Conservation (phyloP, 1,140 invertebrate species). For the Drosophila ohnishii region DNA sequence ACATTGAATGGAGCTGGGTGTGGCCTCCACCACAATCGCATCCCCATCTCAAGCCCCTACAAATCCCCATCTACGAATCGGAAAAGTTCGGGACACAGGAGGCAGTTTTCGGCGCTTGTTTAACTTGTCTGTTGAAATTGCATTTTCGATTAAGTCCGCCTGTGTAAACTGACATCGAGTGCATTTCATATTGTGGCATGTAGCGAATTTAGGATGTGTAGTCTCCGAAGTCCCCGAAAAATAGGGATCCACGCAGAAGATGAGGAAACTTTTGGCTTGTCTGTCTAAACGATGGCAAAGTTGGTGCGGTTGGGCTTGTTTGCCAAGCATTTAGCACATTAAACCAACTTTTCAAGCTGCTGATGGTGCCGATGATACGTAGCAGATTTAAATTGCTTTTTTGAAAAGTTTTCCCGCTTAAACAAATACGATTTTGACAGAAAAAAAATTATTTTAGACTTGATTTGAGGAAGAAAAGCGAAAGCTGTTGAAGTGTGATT, state of each 20-base stretch:
- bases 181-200: constrained; percentile 65
- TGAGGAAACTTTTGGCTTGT: constrained; percentile 55
- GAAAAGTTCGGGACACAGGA: constrained; percentile 29
- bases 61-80: constrained; percentile 8
- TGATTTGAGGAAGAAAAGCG: neutral
- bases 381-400: constrained; percentile 22
- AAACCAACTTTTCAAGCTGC: constrained; percentile 30
- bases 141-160: constrained; percentile 74
- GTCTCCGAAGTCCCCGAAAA: constrained; percentile 3
- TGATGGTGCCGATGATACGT: constrained; percentile 11
- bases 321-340: constrained; percentile 52
- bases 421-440: constrained; percentile 8
- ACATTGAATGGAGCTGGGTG: constrained; percentile 28
- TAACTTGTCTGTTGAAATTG: constrained; percentile 68
- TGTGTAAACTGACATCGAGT: constrained; percentile 65
- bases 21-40: constrained; percentile 9
- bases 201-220: constrained; percentile 21
- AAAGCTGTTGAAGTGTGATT: neutral
- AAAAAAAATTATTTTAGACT: neutral
- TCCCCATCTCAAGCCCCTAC: neutral
- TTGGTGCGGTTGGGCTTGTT: constrained; percentile 40
- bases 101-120: constrained; percentile 45
- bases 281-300: constrained; percentile 45
- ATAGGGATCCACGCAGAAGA: constrained; percentile 5
- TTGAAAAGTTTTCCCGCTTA: neutral